phyloP scores from a whole-genome alignment of 2,888 invertebrate species.

The Alsophila aescularia region DNA sequence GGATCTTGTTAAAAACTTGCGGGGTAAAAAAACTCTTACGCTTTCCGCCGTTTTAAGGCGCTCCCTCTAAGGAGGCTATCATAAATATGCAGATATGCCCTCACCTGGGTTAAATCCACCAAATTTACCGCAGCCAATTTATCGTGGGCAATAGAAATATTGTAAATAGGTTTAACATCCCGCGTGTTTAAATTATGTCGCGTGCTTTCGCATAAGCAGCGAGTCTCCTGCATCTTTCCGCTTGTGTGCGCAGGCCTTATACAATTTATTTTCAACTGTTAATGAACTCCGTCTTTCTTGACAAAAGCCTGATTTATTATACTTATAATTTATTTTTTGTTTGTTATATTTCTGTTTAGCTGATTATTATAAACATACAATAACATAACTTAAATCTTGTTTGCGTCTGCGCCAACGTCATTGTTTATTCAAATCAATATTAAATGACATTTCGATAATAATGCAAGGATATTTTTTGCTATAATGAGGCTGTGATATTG shows the following conservation, averaged over 20 bases:
- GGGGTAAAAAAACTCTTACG: conserved; percentile 69
- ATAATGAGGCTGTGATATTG: too few relatives aligned
- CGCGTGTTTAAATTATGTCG: conserved; percentile 69
- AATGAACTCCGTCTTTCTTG: conserved; percentile 44
- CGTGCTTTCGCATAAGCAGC: conserved; percentile 79
- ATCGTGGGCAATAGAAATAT: conserved; percentile 77
- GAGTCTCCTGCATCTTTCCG: conserved; percentile 52
- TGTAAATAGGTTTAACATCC: conserved; percentile 74
- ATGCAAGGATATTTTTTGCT: too few relatives aligned
- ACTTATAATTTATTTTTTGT: conserved; percentile 3
- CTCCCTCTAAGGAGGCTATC: conserved; percentile 77
- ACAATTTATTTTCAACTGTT: conserved; percentile 66
- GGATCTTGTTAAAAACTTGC: conserved; percentile 82
- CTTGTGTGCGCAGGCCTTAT: conserved; percentile 68
- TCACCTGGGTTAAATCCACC: conserved; percentile 79
- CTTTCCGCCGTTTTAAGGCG: conserved; percentile 77
- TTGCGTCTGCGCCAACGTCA: background rate
- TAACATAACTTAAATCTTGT: background rate
- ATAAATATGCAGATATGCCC: conserved; percentile 84
- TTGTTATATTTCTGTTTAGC: background rate
- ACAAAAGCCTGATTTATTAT: conserved; percentile 7
- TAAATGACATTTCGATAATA: too few relatives aligned
- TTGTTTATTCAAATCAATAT: background rate
- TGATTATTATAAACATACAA: background rate
- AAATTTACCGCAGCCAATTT: conserved; percentile 79